Evolutionary conservation across 2,797 vertebrate species (phyloP), one percentile per base, ranked within the genome.

Genomic region (Lateolabrax maculatus): DNA sequence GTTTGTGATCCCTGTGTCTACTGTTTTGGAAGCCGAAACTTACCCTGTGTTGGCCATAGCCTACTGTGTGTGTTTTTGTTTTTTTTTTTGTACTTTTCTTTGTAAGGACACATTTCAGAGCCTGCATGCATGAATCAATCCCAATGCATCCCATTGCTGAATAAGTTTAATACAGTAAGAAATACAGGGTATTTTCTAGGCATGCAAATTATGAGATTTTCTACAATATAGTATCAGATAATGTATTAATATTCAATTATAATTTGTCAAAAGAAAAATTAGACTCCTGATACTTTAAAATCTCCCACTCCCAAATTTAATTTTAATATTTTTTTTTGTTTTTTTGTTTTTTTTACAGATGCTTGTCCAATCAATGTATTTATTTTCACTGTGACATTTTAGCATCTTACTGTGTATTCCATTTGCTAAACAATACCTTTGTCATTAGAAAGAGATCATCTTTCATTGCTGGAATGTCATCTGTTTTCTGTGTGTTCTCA

Each of bases 181-280:
- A 92, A 89, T 89, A 95, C 95, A 95, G 95, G 95, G 95, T 95
- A 95, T 95, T 95, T 95, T 95, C 84, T 95, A 95, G 87, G 93
- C 95, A 95, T 94, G 92, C 89, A 90, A 90, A 89, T 87, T 68
- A 84, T 84, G 72, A 87, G 62, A 89, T 92, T 94, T 93, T 86
- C n/a, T 89, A 93, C 81, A 75, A 66, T 85, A 90, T 88, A 79
- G 83, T 89, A 90, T 79, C 72, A 90, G 60, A 83, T 64, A 37
- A 87, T 87, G 79, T 80, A 81, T 64, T 56, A 70, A 76, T 77
- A 87, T 80, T 70, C 36, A 85, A 69, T 70, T 79, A 85, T 80
- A n/a, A 80, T 87, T 84, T 80, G 6, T 80, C 75, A 21, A 86
- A 72, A 83, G 64, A 77, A 80, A 76, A 64, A 55, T 49, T 9